A percentile compares a stretch with the other conserved stretches of the same genome.
Conservation (phyloP, 2,797 vertebrate genomes). For the Rhabdomys pumilio region DNA sequence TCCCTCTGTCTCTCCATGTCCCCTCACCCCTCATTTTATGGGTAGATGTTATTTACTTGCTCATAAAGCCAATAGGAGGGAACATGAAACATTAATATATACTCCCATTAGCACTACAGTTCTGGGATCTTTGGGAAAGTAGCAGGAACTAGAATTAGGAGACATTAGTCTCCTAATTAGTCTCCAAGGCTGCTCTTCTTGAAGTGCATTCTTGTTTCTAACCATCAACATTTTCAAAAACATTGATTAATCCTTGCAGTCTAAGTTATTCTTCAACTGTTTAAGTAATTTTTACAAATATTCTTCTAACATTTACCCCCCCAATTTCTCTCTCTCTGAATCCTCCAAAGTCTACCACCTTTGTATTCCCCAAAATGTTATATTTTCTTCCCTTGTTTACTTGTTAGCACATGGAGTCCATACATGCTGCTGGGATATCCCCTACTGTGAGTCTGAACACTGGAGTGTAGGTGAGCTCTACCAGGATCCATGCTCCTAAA, state of each 20-base stretch:
- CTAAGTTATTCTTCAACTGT: background rate
- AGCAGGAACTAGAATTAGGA: conserved; percentile 48
- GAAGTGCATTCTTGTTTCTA: conserved; percentile 7
- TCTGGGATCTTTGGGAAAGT: background rate
- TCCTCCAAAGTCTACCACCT: too few relatives aligned
- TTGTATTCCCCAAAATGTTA: background rate
- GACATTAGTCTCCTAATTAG: background rate
- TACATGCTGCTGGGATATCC: background rate
- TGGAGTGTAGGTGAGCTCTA: background rate
- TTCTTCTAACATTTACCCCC: background rate
- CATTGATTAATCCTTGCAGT: conserved; percentile 15
- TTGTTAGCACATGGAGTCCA: too few relatives aligned
- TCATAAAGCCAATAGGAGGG: background rate
- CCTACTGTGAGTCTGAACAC: background rate
- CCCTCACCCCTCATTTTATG: background rate
- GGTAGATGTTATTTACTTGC: background rate
- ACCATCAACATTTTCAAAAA: conserved; percentile 30
- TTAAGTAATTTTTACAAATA: background rate
- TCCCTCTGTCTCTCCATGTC: background rate
- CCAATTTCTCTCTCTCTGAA: background rate
- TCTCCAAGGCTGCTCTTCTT: conserved; percentile 31
- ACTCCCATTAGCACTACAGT: background rate
- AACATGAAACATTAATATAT: background rate
- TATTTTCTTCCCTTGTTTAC: background rate
- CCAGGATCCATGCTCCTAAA: background rate